Base-by-base conservation (phyloP, 2,888 invertebrate genomes). In the Agrochola lota region DNA sequence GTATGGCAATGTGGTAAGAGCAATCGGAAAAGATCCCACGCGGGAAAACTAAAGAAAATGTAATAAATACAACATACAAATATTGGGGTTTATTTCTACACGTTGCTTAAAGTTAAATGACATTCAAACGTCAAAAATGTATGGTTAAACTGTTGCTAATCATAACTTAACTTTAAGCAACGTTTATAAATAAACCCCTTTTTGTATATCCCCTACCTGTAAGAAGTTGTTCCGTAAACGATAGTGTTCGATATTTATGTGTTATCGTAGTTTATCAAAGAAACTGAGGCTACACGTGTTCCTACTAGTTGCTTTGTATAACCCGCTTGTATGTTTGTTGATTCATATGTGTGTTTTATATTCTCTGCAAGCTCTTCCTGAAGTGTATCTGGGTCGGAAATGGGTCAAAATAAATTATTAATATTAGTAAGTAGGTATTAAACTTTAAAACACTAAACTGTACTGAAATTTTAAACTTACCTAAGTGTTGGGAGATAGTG, bases 191-290 rank as follows among this genome's bases (percentile, higher is more conserved):
- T 23, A 52, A 4, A 46, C 43, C 40, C 40, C 40, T 6, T 7
- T 7, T 0, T 3, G 35, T 35, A 40, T 40, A 40, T 7, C 6
- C 40, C 46, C 49, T 7, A 17, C 26, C 59, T 30, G 30, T 17
- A 4, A 30, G 26, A 60, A 3, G 17, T 60, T 66, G 15, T 64
- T 17, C 7, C 1, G 26, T 43, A 43, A 26, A 7, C 66, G 20
- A 46, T 23, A 67, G 30, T n/a, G 26, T 63, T 64, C 4, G 5
- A 11, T 57, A 63, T 76, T 35, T 43, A 43, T 55, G 30, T 55
- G 43, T 30, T 80, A 66, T n/a, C 17, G 35, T 35, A 66, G 8
- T 80, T 72, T 60, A 55, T 55, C 26, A 80, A 72, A 80, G 66
- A 46, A 72, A 67, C 67, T 46, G 59, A 26, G 23, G 20, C 23